Evolutionary conservation across 2,797 vertebrate genomes (phyloP).

Genomic region (Coluber constrictor): DNA sequence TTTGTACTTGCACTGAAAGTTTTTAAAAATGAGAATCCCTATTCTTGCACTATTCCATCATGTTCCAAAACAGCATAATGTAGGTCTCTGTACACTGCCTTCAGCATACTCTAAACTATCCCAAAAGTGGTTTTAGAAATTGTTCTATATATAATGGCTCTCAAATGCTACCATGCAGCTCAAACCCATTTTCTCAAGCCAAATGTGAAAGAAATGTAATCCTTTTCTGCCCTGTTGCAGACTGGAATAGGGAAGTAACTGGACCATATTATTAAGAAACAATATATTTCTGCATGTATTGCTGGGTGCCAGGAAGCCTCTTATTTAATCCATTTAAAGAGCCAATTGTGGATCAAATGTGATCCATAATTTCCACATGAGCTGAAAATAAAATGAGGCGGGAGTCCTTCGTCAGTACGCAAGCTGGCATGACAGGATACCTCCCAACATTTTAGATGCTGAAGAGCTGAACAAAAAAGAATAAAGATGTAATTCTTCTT

Average conservation of each 20-base stretch:
- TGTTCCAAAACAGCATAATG: background rate
- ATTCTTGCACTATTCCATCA: background rate
- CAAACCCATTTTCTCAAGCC: background rate
- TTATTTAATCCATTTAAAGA: slow-evolving; percentile 12
- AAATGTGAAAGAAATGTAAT: slow-evolving; percentile 10
- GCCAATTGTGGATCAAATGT: slow-evolving; percentile 6
- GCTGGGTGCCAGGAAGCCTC: slow-evolving; percentile 9
- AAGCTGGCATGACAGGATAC: background rate
- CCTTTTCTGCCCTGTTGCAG: background rate
- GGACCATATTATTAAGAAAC: background rate
- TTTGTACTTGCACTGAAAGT: background rate
- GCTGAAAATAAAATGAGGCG: fast-evolving
- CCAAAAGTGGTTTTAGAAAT: background rate
- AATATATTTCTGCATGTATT: slow-evolving; percentile 5
- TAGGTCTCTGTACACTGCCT: background rate
- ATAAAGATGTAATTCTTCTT: background rate
- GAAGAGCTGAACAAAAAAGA: background rate
- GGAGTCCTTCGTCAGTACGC: fast-evolving
- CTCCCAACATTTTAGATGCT: background rate
- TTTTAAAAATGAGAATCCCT: background rate
- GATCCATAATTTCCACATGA: background rate
- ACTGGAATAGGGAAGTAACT: background rate
- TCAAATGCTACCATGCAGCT: background rate
- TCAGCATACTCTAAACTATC: background rate
- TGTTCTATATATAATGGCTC: background rate